Evolutionary conservation across 2,888 invertebrate genomes (phyloP), one percentile per base, ranked within the genome.

Genomic region (Ectropis crepuscularia): DNA sequence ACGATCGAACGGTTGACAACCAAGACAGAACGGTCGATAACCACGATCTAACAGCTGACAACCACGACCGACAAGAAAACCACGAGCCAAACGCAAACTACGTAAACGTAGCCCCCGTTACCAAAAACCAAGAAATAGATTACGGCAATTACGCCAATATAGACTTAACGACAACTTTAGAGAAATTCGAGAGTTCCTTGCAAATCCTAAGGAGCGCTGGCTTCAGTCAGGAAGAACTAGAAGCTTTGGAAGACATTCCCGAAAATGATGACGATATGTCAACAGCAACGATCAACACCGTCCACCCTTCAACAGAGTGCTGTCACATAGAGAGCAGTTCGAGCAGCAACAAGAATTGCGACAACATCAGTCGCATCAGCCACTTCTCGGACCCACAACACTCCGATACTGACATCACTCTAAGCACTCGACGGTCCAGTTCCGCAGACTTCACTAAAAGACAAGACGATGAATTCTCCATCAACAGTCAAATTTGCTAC

Each of bases 151-250:
- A 96, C 80, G 95, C 95, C n/a, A 96, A 96, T 79, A 93, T 97
- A 86, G 96, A 96, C 79, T 96, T 96, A 81, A 95, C 95, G 63
- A 95, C 96, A 71, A 96, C 96, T 0, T 86, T 97, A 60, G 95
- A 96, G 75, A 94, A 96, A 70, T 97, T 96, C 80, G 97, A 96
- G 82, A 97, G 96, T 82, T 96, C 96, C 53, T 93, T 95, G 71
- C 96, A 96, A 74, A 90, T 95, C 43, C 79, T 95, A 16, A 89
- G 94, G 65, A 94, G 94, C 74, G 94, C 94, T 9, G 94, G 94
- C 0, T 93, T 95, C 68, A 93, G 94, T 63, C 93, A 93, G 71
- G 94, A 94, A 67, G 94, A 94, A 67, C 74, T 94, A 6, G 93
- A 94, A 12, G 91, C 86, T 53, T 75, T 92, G 61, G 91, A 93